Percentiles rank a stretch among this genome's conserved stretches.
Evolutionary conservation across 2,797 vertebrate species (phyloP).

Genomic region (Aselliscus stoliczkanus): DNA sequence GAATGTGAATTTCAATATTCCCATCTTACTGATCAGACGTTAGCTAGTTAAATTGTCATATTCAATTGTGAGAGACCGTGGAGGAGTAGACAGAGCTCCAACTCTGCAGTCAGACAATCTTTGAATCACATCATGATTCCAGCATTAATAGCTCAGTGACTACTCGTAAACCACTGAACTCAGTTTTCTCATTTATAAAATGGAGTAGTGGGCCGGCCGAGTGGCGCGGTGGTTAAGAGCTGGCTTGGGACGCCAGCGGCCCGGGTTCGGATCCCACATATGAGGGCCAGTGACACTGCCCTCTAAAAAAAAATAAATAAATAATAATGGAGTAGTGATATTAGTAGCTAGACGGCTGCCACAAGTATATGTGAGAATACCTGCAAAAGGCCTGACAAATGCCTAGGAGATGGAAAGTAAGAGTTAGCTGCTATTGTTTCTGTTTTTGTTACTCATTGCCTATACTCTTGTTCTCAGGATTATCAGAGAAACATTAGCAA

Average conservation of each 20-base stretch:
- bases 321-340: neutral
- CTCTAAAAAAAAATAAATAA: no score
- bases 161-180: neutral
- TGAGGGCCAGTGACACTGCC: no score
- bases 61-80: neutral
- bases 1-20: neutral
- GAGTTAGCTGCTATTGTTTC: neutral
- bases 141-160: neutral
- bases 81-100: neutral
- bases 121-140: neutral
- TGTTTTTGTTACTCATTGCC: neutral
- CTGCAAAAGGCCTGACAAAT: neutral
- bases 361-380: no score
- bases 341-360: neutral
- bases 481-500: neutral
- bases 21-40: neutral
- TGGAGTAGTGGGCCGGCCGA: no score
- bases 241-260: no score
- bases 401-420: neutral
- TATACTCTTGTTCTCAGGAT: neutral
- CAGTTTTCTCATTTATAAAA: neutral
- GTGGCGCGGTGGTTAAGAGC: no score
- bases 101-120: neutral
- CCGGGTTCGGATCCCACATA: no score
- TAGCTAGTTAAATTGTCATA: neutral